Base-by-base conservation (phyloP, 2,888 invertebrate species). In the Macropis europaea region DNA sequence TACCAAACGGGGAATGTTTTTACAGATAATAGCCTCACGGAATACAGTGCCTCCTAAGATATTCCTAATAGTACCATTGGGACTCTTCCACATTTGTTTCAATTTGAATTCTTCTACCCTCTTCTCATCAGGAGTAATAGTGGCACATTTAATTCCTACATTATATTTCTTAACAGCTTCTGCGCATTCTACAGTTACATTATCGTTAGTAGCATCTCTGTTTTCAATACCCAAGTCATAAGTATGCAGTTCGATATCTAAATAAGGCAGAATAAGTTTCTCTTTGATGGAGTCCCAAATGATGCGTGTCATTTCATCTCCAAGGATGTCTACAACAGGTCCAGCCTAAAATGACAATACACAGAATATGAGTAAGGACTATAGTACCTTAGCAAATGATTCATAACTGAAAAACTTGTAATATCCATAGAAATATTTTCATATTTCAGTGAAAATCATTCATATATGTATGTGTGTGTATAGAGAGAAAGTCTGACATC, bases 221-320 rank as follows among this genome's bases (percentile, higher is more conserved):
- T 97, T 93, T 91, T 99, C 97, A 82, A 99, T 97, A 48, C 99
- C 97, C 86, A 99, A 93, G 90, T 99, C 99, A 90, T 93, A 99
- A 5, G 95, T 94, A 88, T 99, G 97, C 62, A 99, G 91, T 89
- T 99, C 97, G 82, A 99, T 95, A 88, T 99, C 97, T 84, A 99
- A 92, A 91, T 97, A 98, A 0, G 99, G 99, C 73, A 99, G 91
- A 87, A 99, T 98, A 36, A 99, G 93, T 90, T 99, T 99, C 66
- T 99, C 94, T 91, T 99, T 99, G 85, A 99, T 99, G 34, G 96
- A 93, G 87, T 99, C 98, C 99, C 99, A 99, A 88, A 99, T 99
- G 78, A 99, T 97, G 84, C 99, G 93, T 40, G 97, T 97, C 97
- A 97, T 97, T 91, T 97, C 97, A 93, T 97, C 97, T n/a, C 97